A percentile compares a stretch with the other conserved stretches of the same genome.
phyloP scores from a whole-genome alignment of 2,888 invertebrate species.

The Ceraclea dissimilis region DNA sequence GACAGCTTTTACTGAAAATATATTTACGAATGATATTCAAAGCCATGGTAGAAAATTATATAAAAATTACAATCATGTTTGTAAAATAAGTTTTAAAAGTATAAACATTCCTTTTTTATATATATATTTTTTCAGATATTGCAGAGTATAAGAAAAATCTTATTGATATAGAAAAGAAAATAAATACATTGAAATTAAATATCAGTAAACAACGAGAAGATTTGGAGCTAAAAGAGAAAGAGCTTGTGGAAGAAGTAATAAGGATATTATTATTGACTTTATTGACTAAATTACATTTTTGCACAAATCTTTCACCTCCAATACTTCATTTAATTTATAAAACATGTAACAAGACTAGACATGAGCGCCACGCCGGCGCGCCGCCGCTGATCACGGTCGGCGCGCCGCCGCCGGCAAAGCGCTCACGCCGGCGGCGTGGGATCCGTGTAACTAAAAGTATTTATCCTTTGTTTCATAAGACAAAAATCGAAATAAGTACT shows the following conservation, averaged over 20 bases:
- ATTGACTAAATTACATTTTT: too few species aligned
- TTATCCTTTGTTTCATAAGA: too few species aligned
- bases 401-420: too few species aligned
- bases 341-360: too few species aligned
- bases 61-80: background rate
- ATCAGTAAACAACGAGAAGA: conserved; percentile 11
- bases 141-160: conserved; percentile 14
- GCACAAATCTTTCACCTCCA: too few species aligned
- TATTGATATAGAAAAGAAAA: conserved; percentile 10
- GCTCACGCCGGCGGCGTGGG: too few species aligned
- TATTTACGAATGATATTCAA: background rate
- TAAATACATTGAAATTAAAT: conserved; percentile 7
- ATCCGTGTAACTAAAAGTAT: too few species aligned
- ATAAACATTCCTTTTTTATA: background rate
- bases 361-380: too few species aligned
- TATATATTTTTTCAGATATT: conserved; percentile 16
- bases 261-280: background rate
- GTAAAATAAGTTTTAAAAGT: background rate
- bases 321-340: too few species aligned
- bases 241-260: conserved; percentile 14
- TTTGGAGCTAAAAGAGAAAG: conserved; percentile 13
- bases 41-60: background rate
- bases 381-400: too few species aligned
- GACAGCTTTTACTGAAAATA: background rate
- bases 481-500: too few species aligned